phyloP scores from a whole-genome alignment of 1,140 invertebrate species.

The Rhagoletis zephyria region DNA sequence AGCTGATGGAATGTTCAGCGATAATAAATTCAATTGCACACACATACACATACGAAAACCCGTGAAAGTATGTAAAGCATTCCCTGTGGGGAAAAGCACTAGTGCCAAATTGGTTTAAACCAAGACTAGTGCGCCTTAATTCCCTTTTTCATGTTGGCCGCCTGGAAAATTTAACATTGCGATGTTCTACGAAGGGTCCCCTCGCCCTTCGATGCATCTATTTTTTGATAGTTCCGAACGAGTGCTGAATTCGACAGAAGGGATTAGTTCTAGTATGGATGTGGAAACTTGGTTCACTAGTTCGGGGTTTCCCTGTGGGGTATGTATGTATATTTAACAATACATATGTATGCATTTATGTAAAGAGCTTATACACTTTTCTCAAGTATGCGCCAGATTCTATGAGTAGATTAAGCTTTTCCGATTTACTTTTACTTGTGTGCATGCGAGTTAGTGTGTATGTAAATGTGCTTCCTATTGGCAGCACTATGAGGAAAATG shows the following conservation, averaged over 20 bases:
- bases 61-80: too few relatives aligned
- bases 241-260: too few relatives aligned
- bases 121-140: too few relatives aligned
- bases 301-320: too few relatives aligned
- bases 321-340: not conserved
- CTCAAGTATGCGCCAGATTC: not conserved
- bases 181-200: too few relatives aligned
- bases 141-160: too few relatives aligned
- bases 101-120: too few relatives aligned
- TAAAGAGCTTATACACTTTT: not conserved
- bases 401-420: conserved; percentile 29
- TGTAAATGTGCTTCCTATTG: not conserved
- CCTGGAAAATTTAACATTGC: too few relatives aligned
- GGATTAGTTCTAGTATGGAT: not conserved
- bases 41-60: not conserved
- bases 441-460: not conserved
- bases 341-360: not conserved
- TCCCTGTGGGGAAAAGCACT: too few relatives aligned
- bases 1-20: not conserved
- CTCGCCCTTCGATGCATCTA: too few relatives aligned
- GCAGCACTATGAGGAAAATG: not conserved
- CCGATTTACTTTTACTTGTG: not conserved
- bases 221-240: too few relatives aligned
- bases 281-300: too few relatives aligned
- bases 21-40: conserved; percentile 27